Percentiles rank a stretch among this genome's conserved stretches.
phyloP scores from a whole-genome alignment of 1,140 invertebrate genomes.

The Panagrolaimus sp. region DNA sequence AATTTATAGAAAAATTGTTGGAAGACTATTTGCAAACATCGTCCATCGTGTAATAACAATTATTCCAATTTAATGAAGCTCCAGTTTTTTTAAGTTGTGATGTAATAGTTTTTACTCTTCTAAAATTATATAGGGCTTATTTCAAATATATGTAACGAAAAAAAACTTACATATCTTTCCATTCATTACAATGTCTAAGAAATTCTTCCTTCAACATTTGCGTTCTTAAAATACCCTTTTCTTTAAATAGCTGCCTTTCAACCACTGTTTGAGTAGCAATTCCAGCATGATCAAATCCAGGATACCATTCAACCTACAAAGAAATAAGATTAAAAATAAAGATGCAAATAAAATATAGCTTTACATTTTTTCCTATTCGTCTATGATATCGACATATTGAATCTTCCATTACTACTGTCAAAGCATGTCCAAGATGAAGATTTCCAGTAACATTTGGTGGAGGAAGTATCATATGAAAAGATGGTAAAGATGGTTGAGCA shows the following conservation, averaged over 20 bases:
- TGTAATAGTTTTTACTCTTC: slow-evolving; percentile 29
- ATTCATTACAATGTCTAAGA: slow-evolving; percentile 36
- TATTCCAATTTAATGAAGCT: slow-evolving; percentile 84
- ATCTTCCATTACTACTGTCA: slow-evolving; percentile 59
- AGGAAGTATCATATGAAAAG: slow-evolving; percentile 52
- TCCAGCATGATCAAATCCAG: slow-evolving; percentile 85
- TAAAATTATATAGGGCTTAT: too few relatives aligned
- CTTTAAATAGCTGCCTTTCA: slow-evolving; percentile 68
- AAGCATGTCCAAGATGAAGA: slow-evolving; percentile 58
- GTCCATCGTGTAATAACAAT: slow-evolving; percentile 92
- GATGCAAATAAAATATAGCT: neutral
- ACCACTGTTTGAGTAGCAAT: slow-evolving; percentile 86
- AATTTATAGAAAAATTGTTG: neutral
- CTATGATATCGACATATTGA: slow-evolving; percentile 51
- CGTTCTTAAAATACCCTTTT: slow-evolving; percentile 27
- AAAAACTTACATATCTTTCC: slow-evolving; percentile 37
- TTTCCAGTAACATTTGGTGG: slow-evolving; percentile 60
- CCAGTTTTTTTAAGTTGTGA: slow-evolving; percentile 65
- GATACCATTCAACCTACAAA: slow-evolving; percentile 65
- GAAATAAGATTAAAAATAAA: neutral
- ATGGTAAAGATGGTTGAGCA: neutral
- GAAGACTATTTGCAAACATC: slow-evolving; percentile 62
- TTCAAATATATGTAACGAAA: slow-evolving; percentile 11
- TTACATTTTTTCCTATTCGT: slow-evolving; percentile 42
- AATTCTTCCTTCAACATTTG: slow-evolving; percentile 52